Evolutionary conservation across 1,140 invertebrate genomes (phyloP).

Genomic region (Trichomalopsis sarcophagae): DNA sequence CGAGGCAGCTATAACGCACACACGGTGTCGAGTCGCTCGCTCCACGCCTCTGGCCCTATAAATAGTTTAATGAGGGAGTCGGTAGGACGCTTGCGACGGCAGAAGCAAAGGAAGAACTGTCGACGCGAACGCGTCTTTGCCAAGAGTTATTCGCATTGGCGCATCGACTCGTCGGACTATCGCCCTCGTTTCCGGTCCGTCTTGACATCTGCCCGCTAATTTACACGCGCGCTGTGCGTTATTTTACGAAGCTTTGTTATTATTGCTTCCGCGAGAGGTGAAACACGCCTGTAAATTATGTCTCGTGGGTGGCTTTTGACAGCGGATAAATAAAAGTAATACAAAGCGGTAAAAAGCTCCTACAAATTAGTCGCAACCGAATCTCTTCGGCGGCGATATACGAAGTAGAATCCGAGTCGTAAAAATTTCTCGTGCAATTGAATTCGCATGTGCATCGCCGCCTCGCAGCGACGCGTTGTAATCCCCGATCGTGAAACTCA

Average conservation of each 20-base stretch:
- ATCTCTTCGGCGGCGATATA: neutral
- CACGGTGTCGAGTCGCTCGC: neutral
- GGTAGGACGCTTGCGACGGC: neutral
- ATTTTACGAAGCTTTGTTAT: too few relatives aligned
- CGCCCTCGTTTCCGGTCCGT: too few relatives aligned
- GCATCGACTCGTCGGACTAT: too few relatives aligned
- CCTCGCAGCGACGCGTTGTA: conserved; percentile 8
- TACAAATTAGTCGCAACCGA: neutral
- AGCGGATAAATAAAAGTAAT: too few relatives aligned
- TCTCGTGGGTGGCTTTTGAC: too few relatives aligned
- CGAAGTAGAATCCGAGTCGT: neutral
- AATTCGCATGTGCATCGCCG: conserved; percentile 15
- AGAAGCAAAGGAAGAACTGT: neutral
- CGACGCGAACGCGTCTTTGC: too few relatives aligned
- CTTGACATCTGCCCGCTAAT: too few relatives aligned
- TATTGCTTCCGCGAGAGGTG: too few relatives aligned
- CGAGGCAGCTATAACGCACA: neutral
- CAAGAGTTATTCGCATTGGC: too few relatives aligned
- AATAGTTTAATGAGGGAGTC: neutral
- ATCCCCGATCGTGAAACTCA: conserved; percentile 41
- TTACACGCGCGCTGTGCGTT: too few relatives aligned
- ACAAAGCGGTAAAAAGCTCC: neutral
- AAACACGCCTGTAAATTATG: too few relatives aligned
- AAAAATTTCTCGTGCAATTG: conserved; percentile 34
- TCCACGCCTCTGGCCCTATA: neutral